Evolutionary conservation across 2,113 vertebrate species (phyloP), one percentile per base, ranked within the genome.

Genomic region (Mormyrus lacerda): DNA sequence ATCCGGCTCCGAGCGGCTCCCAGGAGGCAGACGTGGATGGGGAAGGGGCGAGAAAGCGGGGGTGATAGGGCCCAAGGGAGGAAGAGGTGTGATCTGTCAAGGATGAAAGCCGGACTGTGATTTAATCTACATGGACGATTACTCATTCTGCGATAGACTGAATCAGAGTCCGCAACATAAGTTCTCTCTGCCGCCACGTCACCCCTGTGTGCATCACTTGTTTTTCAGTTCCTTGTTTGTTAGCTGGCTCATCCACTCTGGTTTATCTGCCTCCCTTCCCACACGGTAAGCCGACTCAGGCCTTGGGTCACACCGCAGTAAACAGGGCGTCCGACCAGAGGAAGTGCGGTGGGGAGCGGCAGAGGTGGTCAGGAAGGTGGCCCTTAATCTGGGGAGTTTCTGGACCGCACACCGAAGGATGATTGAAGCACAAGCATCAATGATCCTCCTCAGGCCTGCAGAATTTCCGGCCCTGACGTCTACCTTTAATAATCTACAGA

Each of bases 1-100:
- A 92, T 91, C 88, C 90, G 88, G 87, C 50, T 65, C 19, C 10
- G 58, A 89, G 84, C 82, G 24, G 82, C 55, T 85, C 19, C 27
- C 87, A 11, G 73, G 4, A 5, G 9, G 50, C 35, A 42, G 69
- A 51, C 44, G 15, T 50, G 65, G 47, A 31, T 31, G 10, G 8
- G 44, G 69, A 45, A 50, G n/a, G n/a, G 15, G 47, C 1, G 31
- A 50, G 88, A 50, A 13, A 47, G 5, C 11, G 27, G 9, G 6
- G 27, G 27, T 51, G 35, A n/a, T 6, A 44, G 6, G 27, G 50
- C 69, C 50, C 76, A 11, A 4, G 19, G 88, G 24, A 24, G 27
- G 76, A 53, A 24, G 19, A 21, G 10, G 73, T 19, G 48, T n/a
- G 73, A 31, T 53, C 0, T 1, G 39, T 42, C 31, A 31, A 42